Evolutionary conservation across 2,113 vertebrate genomes (phyloP), one percentile per base, ranked within the genome.

Genomic region (Ibidorhyncha struthersii): DNA sequence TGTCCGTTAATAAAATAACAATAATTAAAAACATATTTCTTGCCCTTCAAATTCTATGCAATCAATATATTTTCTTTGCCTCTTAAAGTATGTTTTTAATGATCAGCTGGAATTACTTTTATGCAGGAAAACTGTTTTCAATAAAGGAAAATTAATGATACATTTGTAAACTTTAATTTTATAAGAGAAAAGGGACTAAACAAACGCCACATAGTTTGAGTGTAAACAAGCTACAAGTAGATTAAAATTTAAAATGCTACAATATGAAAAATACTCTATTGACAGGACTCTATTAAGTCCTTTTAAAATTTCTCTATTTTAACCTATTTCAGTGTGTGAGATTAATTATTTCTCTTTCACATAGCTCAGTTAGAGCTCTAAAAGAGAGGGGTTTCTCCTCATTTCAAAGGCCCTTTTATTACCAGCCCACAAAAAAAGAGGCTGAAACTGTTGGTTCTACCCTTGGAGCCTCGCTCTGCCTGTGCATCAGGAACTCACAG

Each of bases 1-100:
- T 62, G 30, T 96, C 97, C 53, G 8, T 96, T 97, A 96, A 94
- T 95, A 96, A 95, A 94, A 95, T 58, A 80, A 41, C 65, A 36
- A 62, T 82, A 92, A 97, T 94, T 85, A 73, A 95, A 97, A 97
- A 30, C 50, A 49, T 94, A 83, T 96, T 97, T 98, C 78, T 97
- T 96, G 41, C 81, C 19, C 63, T 92, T 97, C 61, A 93, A 69
- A 90, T 91, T 76, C 30, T 77, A 58, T 82, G 50, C 29, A 87
- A 80, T 85, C 86, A 78, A 43, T 93, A 43, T 84, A 43, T 88
- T 82, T 67, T 76, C 63, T 88, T 87, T 94, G n/a, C 26, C 27
- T 87, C 43, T 79, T 91, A 41, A 94, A 92, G 61, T 66, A 71
- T 77, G 49, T 41, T 95, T 97, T 93, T 79, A 91, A 91, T 89